A percentile compares a stretch with the other conserved stretches of the same genome.
Conservation (phyloP, 1,140 invertebrate genomes). For the Hypothenemus hampei region DNA sequence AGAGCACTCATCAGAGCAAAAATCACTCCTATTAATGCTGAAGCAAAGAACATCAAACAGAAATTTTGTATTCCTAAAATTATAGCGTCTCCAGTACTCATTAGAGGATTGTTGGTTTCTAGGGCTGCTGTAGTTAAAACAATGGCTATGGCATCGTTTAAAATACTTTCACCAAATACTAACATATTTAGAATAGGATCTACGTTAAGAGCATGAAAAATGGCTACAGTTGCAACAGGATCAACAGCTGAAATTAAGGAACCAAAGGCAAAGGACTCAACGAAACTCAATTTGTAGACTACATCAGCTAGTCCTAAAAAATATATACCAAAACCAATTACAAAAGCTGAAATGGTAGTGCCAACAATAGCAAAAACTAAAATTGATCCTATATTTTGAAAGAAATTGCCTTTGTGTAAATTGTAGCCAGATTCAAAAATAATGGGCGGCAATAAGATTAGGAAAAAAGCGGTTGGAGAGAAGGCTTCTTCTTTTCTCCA, state of each 20-base stretch:
- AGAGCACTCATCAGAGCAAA: constrained; percentile 93
- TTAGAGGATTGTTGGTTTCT: constrained; percentile 68
- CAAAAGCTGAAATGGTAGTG: constrained; percentile 90
- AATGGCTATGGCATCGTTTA: constrained; percentile 98
- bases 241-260: constrained; percentile 98
- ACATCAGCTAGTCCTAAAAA: constrained; percentile 83
- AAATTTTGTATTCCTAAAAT: constrained; percentile 89
- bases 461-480: constrained; percentile 94
- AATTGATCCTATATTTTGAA: constrained; percentile 94
- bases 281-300: constrained; percentile 87
- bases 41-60: constrained; percentile 97
- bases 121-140: constrained; percentile 87
- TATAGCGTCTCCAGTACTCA: constrained; percentile 75
- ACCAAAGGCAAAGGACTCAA: constrained; percentile 98
- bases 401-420: constrained; percentile 98
- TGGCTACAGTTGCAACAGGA: constrained; percentile 96
- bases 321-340: constrained; percentile 93
- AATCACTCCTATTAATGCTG: constrained; percentile 92
- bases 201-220: constrained; percentile 95
- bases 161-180: constrained; percentile 95
- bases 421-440: constrained; percentile 99
- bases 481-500: constrained; percentile 97
- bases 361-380: constrained; percentile 95
- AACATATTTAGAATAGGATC: constrained; percentile 97
- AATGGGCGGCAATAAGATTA: constrained; percentile 94